Percentiles rank a stretch among this genome's conserved stretches.
Evolutionary conservation across 2,888 invertebrate genomes (phyloP).

Genomic region (Thecophora atra): DNA sequence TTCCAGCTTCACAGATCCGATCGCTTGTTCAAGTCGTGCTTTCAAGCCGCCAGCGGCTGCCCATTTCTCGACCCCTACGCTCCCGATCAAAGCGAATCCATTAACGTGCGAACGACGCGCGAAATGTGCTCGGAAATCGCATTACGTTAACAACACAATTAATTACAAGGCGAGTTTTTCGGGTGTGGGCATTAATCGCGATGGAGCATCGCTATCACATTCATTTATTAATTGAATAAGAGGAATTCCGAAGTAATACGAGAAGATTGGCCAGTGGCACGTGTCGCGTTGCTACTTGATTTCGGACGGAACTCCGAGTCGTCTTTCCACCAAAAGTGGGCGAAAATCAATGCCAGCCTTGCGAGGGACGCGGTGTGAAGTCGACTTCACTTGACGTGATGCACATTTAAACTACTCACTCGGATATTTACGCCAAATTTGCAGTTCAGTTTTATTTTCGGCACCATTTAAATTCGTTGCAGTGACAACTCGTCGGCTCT

Average conservation of each 20-base stretch:
- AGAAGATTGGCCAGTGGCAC: neutral
- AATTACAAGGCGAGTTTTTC: constrained; percentile 14
- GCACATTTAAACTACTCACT: neutral
- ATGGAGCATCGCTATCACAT: neutral
- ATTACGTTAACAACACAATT: neutral
- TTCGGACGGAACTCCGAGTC: neutral
- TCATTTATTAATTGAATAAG: neutral
- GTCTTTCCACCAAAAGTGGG: neutral
- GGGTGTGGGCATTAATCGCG: neutral
- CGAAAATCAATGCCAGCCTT: neutral
- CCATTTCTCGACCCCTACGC: no score
- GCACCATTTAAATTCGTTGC: constrained; percentile 43
- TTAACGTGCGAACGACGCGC: no score
- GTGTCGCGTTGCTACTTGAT: neutral
- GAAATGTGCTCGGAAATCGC: neutral
- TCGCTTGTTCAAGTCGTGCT: no score
- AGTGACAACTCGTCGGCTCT: constrained; percentile 37
- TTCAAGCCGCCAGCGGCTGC: no score
- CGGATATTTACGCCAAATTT: constrained; percentile 2
- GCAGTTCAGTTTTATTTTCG: constrained; percentile 4
- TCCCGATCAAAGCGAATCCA: no score
- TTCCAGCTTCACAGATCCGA: no score
- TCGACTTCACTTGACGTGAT: neutral
- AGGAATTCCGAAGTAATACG: neutral
- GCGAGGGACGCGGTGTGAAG: neutral